A percentile compares a stretch with the other conserved stretches of the same genome.
Evolutionary conservation across 2,113 vertebrate species (phyloP).

Genomic region (Forbesichthys agassizii): DNA sequence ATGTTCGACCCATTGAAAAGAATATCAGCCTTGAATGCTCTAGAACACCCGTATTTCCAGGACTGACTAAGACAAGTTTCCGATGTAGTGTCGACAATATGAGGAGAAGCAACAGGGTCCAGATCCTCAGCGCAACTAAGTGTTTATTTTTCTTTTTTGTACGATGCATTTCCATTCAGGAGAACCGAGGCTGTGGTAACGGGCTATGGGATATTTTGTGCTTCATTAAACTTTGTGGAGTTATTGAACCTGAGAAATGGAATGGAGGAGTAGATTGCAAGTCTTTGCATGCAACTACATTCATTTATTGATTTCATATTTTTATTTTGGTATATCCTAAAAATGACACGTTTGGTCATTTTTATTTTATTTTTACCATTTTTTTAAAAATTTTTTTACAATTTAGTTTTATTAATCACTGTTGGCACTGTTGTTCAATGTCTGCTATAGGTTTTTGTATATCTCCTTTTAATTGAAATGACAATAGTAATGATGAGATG

Average conservation of each 20-base stretch:
- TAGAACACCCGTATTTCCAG: slow-evolving; percentile 79
- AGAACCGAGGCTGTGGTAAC: neutral
- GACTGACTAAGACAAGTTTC: slow-evolving; percentile 59
- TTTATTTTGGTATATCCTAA: neutral
- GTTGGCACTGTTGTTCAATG: no score
- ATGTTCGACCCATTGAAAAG: slow-evolving; percentile 84
- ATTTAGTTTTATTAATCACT: neutral
- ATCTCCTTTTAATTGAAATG: no score
- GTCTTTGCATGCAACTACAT: slow-evolving; percentile 12
- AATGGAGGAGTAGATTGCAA: slow-evolving; percentile 30
- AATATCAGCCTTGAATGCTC: slow-evolving; percentile 83
- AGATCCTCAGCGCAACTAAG: neutral
- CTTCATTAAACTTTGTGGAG: slow-evolving; percentile 20
- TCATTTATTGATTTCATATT: no score
- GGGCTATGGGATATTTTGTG: slow-evolving; percentile 20
- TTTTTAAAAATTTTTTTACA: neutral
- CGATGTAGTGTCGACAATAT: slow-evolving; percentile 33
- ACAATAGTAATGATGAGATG: no score
- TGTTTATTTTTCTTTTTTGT: slow-evolving; percentile 16
- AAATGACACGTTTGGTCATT: neutral
- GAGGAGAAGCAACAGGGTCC: slow-evolving; percentile 31
- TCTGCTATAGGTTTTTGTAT: no score
- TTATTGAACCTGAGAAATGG: slow-evolving; percentile 23
- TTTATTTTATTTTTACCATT: neutral
- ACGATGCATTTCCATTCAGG: slow-evolving; percentile 26